Evolutionary conservation across 1,140 invertebrate genomes (phyloP).

Genomic region (Maniola jurtina): DNA sequence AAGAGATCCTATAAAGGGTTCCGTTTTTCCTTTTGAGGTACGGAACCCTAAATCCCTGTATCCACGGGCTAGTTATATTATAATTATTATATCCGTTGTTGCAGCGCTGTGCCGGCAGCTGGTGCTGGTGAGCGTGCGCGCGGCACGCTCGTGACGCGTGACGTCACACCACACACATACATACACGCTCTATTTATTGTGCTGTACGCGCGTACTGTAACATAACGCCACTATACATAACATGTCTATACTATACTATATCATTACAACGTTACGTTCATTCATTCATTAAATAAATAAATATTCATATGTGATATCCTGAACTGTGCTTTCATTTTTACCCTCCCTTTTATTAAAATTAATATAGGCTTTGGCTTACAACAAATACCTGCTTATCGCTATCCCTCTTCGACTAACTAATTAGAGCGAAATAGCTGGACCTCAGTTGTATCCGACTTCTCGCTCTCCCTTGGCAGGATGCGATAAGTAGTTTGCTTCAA

Average conservation of each 20-base stretch:
- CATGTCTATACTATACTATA: conserved; percentile 45
- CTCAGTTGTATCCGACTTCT: too few species aligned
- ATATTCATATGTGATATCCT: conserved; percentile 76
- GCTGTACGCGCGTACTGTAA: conserved; percentile 59
- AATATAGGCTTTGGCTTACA: too few species aligned
- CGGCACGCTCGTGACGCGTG: conserved; percentile 68
- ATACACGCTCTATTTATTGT: conserved; percentile 71
- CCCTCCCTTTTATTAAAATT: background rate
- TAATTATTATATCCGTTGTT: conserved; percentile 39
- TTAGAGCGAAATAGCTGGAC: too few species aligned
- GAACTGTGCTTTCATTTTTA: background rate
- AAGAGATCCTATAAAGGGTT: too few species aligned
- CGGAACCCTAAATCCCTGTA: too few species aligned
- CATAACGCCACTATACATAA: background rate
- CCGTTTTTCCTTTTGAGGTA: too few species aligned
- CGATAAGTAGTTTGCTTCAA: too few species aligned
- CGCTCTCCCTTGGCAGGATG: too few species aligned
- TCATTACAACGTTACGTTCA: conserved; percentile 46
- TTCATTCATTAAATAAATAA: conserved; percentile 72
- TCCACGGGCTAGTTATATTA: too few species aligned
- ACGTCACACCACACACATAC: conserved; percentile 56
- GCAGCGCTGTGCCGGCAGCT: conserved; percentile 72
- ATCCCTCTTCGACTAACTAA: too few species aligned
- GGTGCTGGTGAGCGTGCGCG: conserved; percentile 66
- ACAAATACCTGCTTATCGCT: too few species aligned